Percentiles rank a stretch among this genome's conserved stretches.
Conservation (phyloP, 2,113 vertebrate genomes). For the Datnioides undecimradiatus region DNA sequence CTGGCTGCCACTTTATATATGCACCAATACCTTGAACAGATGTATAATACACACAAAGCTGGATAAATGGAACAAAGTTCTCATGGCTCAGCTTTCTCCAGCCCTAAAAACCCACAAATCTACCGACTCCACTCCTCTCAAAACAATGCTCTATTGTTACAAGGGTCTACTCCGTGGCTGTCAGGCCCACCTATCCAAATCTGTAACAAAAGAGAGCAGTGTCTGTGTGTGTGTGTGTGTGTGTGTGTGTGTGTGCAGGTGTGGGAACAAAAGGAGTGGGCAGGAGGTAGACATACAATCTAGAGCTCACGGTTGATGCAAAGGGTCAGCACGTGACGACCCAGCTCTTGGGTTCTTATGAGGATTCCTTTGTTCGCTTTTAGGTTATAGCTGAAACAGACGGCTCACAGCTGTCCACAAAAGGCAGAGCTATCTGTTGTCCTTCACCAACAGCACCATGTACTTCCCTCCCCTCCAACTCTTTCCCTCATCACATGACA, state of each 20-base stretch:
- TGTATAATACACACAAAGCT: constrained; percentile 33
- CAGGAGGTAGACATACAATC: constrained; percentile 34
- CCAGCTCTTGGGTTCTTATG: constrained; percentile 20
- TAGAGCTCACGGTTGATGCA: constrained; percentile 51
- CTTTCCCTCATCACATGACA: neutral
- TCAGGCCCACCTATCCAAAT: constrained; percentile 57
- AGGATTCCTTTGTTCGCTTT: constrained; percentile 57
- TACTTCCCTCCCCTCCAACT: neutral
- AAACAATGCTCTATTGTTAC: constrained; percentile 78
- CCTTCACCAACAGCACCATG: neutral
- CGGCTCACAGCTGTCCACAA: constrained; percentile 12
- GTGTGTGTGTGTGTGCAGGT: constrained; percentile 49
- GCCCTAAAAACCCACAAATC: constrained; percentile 6
- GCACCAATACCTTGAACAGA: constrained; percentile 28
- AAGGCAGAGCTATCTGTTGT: constrained; percentile 21
- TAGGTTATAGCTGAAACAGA: constrained; percentile 42
- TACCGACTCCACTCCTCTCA: constrained; percentile 23
- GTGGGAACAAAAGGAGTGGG: constrained; percentile 67
- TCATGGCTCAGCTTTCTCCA: constrained; percentile 53
- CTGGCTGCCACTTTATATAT: constrained; percentile 33
- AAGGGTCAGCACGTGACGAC: constrained; percentile 50
- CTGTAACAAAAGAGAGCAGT: constrained; percentile 57
- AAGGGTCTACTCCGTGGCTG: constrained; percentile 41
- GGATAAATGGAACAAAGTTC: constrained; percentile 42
- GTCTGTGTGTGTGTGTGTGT: constrained; percentile 16